A percentile compares a stretch with the other conserved stretches of the same genome.
phyloP scores from a whole-genome alignment of 2,797 vertebrate genomes.

The Sebastes jordani region DNA sequence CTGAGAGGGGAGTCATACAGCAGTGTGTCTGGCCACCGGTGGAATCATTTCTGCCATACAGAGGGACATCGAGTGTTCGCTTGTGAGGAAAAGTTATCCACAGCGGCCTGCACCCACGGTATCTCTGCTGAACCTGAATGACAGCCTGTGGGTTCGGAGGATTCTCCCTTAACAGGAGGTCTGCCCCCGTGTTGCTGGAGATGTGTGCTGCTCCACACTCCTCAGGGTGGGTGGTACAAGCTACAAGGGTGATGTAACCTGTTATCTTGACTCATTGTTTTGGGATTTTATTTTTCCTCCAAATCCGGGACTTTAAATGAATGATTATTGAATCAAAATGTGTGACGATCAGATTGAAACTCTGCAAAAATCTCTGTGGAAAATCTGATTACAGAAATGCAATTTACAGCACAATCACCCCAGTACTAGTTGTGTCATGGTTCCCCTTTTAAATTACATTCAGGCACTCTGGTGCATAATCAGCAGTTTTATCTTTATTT shows the following conservation, averaged over 20 bases:
- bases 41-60: neutral
- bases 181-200: neutral
- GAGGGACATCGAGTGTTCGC: neutral
- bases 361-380: neutral
- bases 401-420: neutral
- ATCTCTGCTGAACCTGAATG: constrained; percentile 14
- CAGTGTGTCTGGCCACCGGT: neutral
- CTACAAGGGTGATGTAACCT: neutral
- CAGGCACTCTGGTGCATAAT: neutral
- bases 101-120: neutral
- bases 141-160: constrained; percentile 4
- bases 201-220: neutral
- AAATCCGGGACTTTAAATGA: neutral
- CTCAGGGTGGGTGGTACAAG: neutral
- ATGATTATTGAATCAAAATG: neutral
- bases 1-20: neutral
- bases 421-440: neutral
- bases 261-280: neutral
- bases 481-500: neutral
- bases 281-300: neutral
- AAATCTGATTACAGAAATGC: neutral
- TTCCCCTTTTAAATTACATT: constrained; percentile 1
- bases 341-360: neutral
- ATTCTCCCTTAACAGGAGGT: neutral
- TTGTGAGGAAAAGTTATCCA: neutral